Evolutionary conservation across 1,140 invertebrate species (phyloP).

Genomic region (Chionoecetes opilio): DNA sequence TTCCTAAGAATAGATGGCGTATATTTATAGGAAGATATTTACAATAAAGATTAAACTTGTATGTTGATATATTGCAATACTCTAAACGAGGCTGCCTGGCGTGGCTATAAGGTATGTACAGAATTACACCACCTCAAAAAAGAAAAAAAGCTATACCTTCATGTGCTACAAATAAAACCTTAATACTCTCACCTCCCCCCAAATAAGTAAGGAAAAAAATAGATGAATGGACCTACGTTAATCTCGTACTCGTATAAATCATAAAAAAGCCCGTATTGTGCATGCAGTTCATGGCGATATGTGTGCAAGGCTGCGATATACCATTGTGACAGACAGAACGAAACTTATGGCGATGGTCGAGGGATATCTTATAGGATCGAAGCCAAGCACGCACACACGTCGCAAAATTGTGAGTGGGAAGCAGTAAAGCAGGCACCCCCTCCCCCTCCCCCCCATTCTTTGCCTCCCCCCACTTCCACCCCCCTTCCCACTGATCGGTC

Average conservation of each 20-base stretch:
- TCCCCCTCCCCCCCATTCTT: neutral
- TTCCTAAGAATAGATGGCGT: no score
- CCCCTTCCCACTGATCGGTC: neutral
- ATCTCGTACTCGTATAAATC: neutral
- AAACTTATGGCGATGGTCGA: neutral
- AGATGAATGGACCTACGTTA: neutral
- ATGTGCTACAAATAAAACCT: neutral
- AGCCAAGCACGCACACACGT: neutral
- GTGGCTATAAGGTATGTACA: neutral
- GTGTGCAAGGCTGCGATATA: neutral
- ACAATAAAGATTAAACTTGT: neutral
- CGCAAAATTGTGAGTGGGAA: no score
- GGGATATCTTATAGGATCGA: neutral
- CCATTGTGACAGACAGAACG: neutral
- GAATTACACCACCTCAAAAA: no score
- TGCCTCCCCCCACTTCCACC: neutral
- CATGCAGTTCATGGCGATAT: slow-evolving; percentile 2
- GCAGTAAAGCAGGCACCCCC: neutral
- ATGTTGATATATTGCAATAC: neutral
- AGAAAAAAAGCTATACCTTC: neutral
- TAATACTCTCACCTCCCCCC: neutral
- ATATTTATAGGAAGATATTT: no score
- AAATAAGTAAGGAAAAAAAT: no score
- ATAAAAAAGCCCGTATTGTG: neutral
- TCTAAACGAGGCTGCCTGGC: neutral